phyloP scores from a whole-genome alignment of 2,113 vertebrate genomes.

The Oryzias javanicus region DNA sequence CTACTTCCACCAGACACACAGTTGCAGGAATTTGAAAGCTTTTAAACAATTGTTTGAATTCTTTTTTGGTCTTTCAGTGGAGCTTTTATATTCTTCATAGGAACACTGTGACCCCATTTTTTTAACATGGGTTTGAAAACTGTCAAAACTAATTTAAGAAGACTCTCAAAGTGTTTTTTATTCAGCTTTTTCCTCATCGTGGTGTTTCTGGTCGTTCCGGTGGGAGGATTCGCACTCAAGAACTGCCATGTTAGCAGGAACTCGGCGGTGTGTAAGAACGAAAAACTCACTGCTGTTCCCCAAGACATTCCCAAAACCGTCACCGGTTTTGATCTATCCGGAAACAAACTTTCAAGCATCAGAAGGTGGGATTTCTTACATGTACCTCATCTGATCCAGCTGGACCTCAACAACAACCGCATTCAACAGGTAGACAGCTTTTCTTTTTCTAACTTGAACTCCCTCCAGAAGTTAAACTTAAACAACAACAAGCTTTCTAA shows the following conservation, averaged over 20 bases:
- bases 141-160: neutral
- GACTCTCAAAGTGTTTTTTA: neutral
- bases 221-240: slow-evolving; percentile 19
- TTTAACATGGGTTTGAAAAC: slow-evolving; percentile 17
- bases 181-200: neutral
- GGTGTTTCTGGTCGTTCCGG: neutral
- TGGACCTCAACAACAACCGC: slow-evolving; percentile 51
- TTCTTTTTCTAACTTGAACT: slow-evolving; percentile 48
- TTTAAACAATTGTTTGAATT: too few species aligned
- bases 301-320: slow-evolving; percentile 51
- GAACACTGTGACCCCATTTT: neutral
- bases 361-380: slow-evolving; percentile 40
- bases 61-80: too few species aligned
- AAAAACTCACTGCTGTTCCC: slow-evolving; percentile 42
- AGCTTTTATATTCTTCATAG: neutral
- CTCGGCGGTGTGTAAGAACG: neutral
- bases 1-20: too few species aligned
- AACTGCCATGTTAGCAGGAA: slow-evolving; percentile 28
- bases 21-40: too few species aligned
- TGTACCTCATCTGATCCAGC: slow-evolving; percentile 7
- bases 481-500: slow-evolving; percentile 44
- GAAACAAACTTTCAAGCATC: slow-evolving; percentile 59
- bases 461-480: slow-evolving; percentile 54
- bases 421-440: slow-evolving; percentile 34
- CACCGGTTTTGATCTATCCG: slow-evolving; percentile 46